These are phyloP conservation scores for Amblyjoppa proteus DNA, from an alignment of 2,888 invertebrate species.

Conservation along the genomic window DNA sequence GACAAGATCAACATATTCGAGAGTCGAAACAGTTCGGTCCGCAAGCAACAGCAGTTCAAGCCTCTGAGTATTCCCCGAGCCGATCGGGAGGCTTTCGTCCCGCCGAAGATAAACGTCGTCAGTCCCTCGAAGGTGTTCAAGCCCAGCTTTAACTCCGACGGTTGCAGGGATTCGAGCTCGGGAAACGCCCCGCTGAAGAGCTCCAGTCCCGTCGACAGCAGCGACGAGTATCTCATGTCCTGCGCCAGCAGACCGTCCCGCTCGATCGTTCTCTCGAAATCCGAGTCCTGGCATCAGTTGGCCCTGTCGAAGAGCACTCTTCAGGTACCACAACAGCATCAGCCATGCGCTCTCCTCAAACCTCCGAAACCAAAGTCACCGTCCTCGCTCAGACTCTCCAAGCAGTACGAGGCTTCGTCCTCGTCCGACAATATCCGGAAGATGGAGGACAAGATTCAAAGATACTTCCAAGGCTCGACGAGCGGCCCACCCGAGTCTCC, in stretches of 20 bases:
- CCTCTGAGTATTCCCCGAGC: constrained; percentile 72
- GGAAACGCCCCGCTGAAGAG: constrained; percentile 11
- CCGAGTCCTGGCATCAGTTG: constrained; percentile 93
- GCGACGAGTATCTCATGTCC: constrained; percentile 82
- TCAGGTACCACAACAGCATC: constrained; percentile 82
- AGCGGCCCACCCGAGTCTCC: constrained; percentile 59
- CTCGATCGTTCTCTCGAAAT: constrained; percentile 87
- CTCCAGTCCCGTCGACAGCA: constrained; percentile 77
- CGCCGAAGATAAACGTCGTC: constrained; percentile 73
- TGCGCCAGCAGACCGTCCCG: constrained; percentile 80
- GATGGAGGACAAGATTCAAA: constrained; percentile 82
- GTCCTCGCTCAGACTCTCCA: constrained; percentile 90
- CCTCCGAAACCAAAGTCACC: constrained; percentile 90
- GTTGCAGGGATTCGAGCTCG: neutral
- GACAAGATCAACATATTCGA: constrained; percentile 79
- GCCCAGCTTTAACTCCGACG: constrained; percentile 57
- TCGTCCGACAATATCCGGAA: constrained; percentile 79
- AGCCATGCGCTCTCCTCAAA: constrained; percentile 82
- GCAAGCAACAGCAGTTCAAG: constrained; percentile 70
- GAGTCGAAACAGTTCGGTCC: constrained; percentile 69
- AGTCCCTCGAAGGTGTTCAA: constrained; percentile 70
- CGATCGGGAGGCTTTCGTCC: constrained; percentile 56
- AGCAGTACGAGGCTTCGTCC: constrained; percentile 90
- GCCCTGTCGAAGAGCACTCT: constrained; percentile 82
- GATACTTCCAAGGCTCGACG: constrained; percentile 81